These are phyloP conservation scores for Epistrophe grossulariae DNA, from an alignment of 2,888 invertebrate species.

Conservation along the genomic window DNA sequence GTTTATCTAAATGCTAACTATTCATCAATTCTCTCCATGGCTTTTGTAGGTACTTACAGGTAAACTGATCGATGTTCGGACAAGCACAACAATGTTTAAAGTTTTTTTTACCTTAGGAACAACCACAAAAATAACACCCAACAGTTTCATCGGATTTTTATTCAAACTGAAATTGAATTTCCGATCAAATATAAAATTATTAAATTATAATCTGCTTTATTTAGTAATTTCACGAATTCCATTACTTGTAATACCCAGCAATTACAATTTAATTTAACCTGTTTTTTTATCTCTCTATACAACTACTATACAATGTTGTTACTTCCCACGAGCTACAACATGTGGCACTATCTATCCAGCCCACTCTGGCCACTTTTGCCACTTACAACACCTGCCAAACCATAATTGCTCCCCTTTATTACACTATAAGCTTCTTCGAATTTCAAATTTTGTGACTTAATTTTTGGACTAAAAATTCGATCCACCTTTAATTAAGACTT, in stretches of 20 bases:
- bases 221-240: slow-evolving; percentile 28
- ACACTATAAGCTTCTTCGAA: slow-evolving; percentile 53
- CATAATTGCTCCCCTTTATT: slow-evolving; percentile 53
- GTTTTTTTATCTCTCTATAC: not conserved
- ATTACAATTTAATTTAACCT: slow-evolving; percentile 44
- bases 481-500: slow-evolving; percentile 50
- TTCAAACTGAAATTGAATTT: not conserved
- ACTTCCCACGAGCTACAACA: slow-evolving; percentile 61
- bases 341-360: slow-evolving; percentile 22
- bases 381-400: slow-evolving; percentile 59
- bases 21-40: too few relatives aligned
- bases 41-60: too few relatives aligned
- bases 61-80: too few relatives aligned
- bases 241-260: slow-evolving; percentile 12
- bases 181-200: slow-evolving; percentile 12
- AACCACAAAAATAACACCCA: too few relatives aligned
- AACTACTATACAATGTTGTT: slow-evolving; percentile 21
- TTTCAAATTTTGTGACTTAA: slow-evolving; percentile 38
- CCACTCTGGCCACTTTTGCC: slow-evolving; percentile 30
- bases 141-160: too few relatives aligned
- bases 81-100: too few relatives aligned
- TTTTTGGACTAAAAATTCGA: slow-evolving; percentile 55
- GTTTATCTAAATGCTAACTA: too few relatives aligned
- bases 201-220: slow-evolving; percentile 26
- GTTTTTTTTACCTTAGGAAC: too few relatives aligned